Base-by-base conservation (phyloP, 2,113 vertebrate genomes). In the Ctenomys sociabilis region DNA sequence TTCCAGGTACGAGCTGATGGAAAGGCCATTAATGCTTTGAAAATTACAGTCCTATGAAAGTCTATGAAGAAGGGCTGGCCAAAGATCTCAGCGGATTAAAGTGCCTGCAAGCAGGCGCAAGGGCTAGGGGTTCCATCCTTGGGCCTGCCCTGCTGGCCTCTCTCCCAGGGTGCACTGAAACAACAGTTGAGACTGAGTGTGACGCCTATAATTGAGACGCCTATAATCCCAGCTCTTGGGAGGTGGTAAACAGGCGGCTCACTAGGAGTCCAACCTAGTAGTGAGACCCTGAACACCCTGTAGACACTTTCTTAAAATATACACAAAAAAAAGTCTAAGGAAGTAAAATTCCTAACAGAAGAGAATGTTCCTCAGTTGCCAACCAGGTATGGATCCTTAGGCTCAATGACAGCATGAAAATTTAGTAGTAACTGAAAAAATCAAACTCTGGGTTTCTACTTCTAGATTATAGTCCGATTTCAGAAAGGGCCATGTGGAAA, bases 11-110 rank as follows among this genome's bases (percentile, higher is more conserved):
- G 61, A 80, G 80, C 86, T 95, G 91, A 95, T 54, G 70, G 49
- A 75, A 93, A 97, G 86, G 57, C 94, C 91, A 97, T 43, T 7
- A 37, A 96, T 87, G 26, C 40, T 90, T 84, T 85, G 28, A 92
- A 96, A 81, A 94, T 52, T 28, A 13, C 17, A 22, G 12, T 85
- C 35, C 75, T 83, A 37, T 0, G 13, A 45, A 14, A 22, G 24
- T 45, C 73, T 77, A 45, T n/a, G n/a, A 77, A 77, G 49, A 49
- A 49, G 49, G 49, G 9, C 49, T 11, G 12, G 49, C 49, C 49
- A 49, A 49, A 49, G 9, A 49, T 8, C 7, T 49, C 49, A 49
- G 49, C 49, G 49, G 49, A 49, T 49, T 11, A 49, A 49, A 49
- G 49, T 11, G 49, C 49, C 49, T 49, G 49, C 49, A 49, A 49